Evolutionary conservation across 1,140 invertebrate genomes (phyloP).

Genomic region (Pachyrhynchus sulphureomaculatus): DNA sequence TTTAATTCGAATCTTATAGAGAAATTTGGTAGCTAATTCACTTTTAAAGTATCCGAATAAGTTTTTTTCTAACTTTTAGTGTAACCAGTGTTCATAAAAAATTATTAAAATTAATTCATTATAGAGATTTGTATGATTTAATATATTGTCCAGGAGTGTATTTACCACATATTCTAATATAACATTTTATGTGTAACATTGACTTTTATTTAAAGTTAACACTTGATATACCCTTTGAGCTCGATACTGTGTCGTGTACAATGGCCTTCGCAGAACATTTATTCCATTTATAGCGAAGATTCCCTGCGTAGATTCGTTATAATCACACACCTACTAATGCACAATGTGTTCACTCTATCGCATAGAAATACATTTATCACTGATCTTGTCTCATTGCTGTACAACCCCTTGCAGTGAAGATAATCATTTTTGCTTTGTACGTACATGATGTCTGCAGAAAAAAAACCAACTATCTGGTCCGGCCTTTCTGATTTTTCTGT

Average conservation of each 20-base stretch:
- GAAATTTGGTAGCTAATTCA: too few species aligned
- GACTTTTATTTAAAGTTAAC: background rate
- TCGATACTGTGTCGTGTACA: constrained; percentile 1
- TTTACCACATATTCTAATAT: too few species aligned
- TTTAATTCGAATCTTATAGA: too few species aligned
- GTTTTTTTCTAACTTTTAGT: too few species aligned
- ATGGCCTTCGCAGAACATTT: constrained; percentile 10
- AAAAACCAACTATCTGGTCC: background rate
- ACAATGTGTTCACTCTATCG: constrained; percentile 11
- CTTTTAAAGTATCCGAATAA: too few species aligned
- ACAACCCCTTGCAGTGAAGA: background rate
- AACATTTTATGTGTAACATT: too few species aligned
- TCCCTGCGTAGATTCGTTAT: constrained; percentile 4
- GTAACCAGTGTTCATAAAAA: too few species aligned
- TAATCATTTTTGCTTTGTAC: constrained; percentile 6
- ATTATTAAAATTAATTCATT: too few species aligned
- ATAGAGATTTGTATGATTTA: too few species aligned
- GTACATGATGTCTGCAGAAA: background rate
- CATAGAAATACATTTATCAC: constrained; percentile 2
- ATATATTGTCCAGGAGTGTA: too few species aligned
- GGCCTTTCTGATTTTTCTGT: too few species aligned
- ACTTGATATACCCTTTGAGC: background rate
- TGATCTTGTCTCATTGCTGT: constrained; percentile 3
- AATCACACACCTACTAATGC: constrained; percentile 6
- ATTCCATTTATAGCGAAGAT: constrained; percentile 6